Percentiles rank a stretch among this genome's conserved stretches.
phyloP scores from a whole-genome alignment of 2,888 invertebrate species.

The Chymomyza fuscimana region DNA sequence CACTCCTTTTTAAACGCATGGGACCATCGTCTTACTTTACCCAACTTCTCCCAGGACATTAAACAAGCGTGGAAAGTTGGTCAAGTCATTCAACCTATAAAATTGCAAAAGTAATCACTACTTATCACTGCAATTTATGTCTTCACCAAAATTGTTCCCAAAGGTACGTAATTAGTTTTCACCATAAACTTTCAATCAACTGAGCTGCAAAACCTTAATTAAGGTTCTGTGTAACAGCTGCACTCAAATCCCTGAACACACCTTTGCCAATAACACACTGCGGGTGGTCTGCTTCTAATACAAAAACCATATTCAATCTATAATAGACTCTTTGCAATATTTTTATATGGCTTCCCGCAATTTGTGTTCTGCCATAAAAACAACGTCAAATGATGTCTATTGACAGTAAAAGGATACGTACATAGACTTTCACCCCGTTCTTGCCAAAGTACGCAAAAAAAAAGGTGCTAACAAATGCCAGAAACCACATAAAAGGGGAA shows the following conservation, averaged over 20 bases:
- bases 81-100: too few species aligned
- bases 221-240: background rate
- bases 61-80: too few species aligned
- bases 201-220: background rate
- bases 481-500: constrained; percentile 67
- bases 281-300: background rate
- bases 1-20: too few species aligned
- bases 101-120: too few species aligned
- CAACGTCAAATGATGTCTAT: background rate
- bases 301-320: background rate
- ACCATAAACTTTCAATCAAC: background rate
- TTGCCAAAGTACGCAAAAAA: constrained; percentile 1
- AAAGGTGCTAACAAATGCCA: constrained; percentile 44
- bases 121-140: too few species aligned
- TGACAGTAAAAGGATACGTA: constrained; percentile 54
- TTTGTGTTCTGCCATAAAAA: constrained; percentile 23
- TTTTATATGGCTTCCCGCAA: constrained; percentile 50
- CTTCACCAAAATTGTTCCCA: too few species aligned
- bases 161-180: background rate
- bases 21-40: too few species aligned
- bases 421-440: constrained; percentile 35
- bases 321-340: background rate
- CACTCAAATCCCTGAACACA: background rate
- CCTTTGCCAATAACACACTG: background rate
- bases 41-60: too few species aligned